Evolutionary conservation across 2,113 vertebrate genomes (phyloP), one percentile per base, ranked within the genome.

Genomic region (Dipodomys ordii): DNA sequence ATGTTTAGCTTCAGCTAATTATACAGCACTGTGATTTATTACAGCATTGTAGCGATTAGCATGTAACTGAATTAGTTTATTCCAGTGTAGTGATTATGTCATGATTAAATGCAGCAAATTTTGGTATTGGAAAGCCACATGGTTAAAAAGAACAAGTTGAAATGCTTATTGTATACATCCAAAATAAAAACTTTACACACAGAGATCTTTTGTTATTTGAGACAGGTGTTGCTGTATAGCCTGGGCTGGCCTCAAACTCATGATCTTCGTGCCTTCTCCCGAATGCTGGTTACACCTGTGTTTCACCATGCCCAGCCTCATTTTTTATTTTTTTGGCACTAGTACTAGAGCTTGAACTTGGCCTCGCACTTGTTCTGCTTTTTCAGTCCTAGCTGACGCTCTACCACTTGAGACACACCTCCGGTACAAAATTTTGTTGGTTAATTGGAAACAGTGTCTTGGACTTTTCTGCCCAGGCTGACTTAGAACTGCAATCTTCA

Each of bases 1-100:
- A 32, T 94, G 57, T 81, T 92, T 92, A 93, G 30, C 46, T 53
- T 89, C 19, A 92, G 3, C 27, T 74, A 57, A 76, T 74, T 88
- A 30, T 87, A 64, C 6, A 85, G 60, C 88, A 72, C 78, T 93
- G 13, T 92, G 46, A 49, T 90, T 76, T 67, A 62, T 64, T 95
- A n/a, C 72, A 1, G 25, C 15, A 88, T 8, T 13, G 8, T 88
- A 72, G 68, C 64, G 9, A 83, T 82, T 88, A 5, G 11, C 67
- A 84, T 89, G n/a, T 92, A 39, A 91, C 46, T 89, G 49, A 86
- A 85, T 16, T 15, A 53, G 49, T 53, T 53, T 53, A 4, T 57
- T 57, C 53, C 15, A 16, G 2, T 57, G 15, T 57, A 18, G 3
- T 57, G 15, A 57, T 57, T 57, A 16, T 57, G 53, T 57, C n/a